Percentiles rank a stretch among this genome's conserved stretches.
Evolutionary conservation across 2,113 vertebrate species (phyloP).

Genomic region (Callithrix jacchus): DNA sequence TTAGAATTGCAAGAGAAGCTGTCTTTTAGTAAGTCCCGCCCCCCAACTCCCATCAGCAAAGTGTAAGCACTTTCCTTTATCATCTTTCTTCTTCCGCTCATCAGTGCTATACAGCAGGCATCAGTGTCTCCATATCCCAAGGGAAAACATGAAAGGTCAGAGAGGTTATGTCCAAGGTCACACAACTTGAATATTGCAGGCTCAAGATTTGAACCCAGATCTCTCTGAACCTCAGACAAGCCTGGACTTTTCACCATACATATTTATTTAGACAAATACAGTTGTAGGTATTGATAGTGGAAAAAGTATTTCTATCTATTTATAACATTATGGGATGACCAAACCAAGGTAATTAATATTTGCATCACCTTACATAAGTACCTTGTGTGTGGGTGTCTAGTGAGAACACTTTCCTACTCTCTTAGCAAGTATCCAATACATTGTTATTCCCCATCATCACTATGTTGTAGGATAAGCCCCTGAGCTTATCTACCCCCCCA

Average conservation of each 20-base stretch:
- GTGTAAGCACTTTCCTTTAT: too few species aligned
- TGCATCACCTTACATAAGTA: fast-evolving
- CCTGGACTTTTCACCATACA: fast-evolving
- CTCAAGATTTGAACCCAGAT: background rate
- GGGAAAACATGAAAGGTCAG: background rate
- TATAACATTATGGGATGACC: fast-evolving
- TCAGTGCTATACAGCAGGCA: fast-evolving
- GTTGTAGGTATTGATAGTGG: fast-evolving
- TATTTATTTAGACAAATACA: background rate
- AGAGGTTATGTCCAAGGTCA: background rate
- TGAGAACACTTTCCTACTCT: too few species aligned
- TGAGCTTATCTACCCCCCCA: fast-evolving
- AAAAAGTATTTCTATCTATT: too few species aligned
- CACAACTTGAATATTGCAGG: fast-evolving
- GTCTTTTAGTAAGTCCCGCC: background rate
- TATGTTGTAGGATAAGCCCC: fast-evolving
- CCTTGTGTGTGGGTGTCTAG: too few species aligned
- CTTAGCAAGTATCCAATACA: fast-evolving
- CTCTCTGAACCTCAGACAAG: fast-evolving
- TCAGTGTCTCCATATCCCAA: fast-evolving
- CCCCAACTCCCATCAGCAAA: fast-evolving
- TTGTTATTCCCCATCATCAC: background rate
- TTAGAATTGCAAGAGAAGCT: fast-evolving
- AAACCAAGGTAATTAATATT: background rate
- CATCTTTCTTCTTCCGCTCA: background rate